Evolutionary conservation across 92 coral and sea anemone species (phyloP), one percentile per base, ranked within the genome.

Genomic region (Scolanthus callimorphus): DNA sequence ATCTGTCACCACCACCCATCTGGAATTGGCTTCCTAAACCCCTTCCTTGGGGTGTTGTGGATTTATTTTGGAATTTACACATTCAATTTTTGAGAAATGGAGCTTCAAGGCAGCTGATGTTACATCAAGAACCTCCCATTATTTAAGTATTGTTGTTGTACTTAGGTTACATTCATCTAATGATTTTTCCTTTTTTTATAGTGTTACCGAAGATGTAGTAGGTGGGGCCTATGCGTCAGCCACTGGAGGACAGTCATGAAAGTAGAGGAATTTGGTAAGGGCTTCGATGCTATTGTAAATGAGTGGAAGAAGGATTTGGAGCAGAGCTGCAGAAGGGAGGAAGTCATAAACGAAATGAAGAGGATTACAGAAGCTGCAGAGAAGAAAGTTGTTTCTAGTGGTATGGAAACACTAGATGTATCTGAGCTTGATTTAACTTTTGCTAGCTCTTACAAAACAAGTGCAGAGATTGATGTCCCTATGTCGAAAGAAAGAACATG

Each of bases 1-100:
- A n/a, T n/a, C n/a, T n/a, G n/a, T n/a, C n/a, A n/a, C n/a, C n/a
- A n/a, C n/a, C n/a, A n/a, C n/a, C n/a, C n/a, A n/a, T n/a, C n/a
- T n/a, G n/a, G n/a, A n/a, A n/a, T n/a, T n/a, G n/a, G n/a, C n/a
- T n/a, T n/a, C n/a, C n/a, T n/a, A n/a, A n/a, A n/a, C n/a, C n/a
- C n/a, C n/a, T n/a, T n/a, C n/a, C n/a, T n/a, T n/a, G n/a, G n/a
- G n/a, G n/a, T n/a, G n/a, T n/a, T n/a, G n/a, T n/a, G n/a, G n/a
- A n/a, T n/a, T n/a, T n/a, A n/a, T n/a, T n/a, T n/a, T n/a, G 65
- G 38, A 34, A 34, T 34, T 34, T 6, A 34, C 41, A 34, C 41
- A 34, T 6, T n/a, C 41, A 34, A 15, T 34, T 34, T 34, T 34
- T 6, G 41, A 34, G 41, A n/a, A n/a, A n/a, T n/a, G n/a, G n/a